These are phyloP conservation scores for Macrocentrus cingulum DNA, from an alignment of 1,140 invertebrate genomes.

Conservation along the genomic window DNA sequence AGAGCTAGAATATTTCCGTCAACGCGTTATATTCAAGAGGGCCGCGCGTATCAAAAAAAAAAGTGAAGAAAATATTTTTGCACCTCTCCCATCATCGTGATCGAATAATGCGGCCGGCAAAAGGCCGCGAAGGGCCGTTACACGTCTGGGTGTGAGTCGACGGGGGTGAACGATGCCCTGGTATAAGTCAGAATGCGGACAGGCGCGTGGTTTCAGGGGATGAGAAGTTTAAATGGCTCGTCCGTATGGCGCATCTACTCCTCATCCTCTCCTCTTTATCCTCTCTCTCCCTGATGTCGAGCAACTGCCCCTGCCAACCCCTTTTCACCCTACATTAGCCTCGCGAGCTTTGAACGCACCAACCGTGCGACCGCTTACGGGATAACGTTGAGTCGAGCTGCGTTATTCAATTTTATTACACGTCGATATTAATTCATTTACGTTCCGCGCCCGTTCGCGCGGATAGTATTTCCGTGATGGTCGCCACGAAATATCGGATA, in stretches of 20 bases:
- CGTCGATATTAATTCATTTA: slow-evolving; percentile 30
- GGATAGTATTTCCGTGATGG: slow-evolving; percentile 25
- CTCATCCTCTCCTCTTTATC: slow-evolving; percentile 38
- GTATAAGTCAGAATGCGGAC: slow-evolving; percentile 61
- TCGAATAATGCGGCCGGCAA: slow-evolving; percentile 3
- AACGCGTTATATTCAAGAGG: slow-evolving; percentile 11
- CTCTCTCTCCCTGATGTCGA: slow-evolving; percentile 3
- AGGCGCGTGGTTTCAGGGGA: slow-evolving; percentile 53
- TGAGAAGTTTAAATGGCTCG: slow-evolving; percentile 61
- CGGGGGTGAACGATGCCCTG: slow-evolving; percentile 55
- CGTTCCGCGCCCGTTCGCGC: slow-evolving; percentile 23
- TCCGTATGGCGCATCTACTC: slow-evolving; percentile 58
- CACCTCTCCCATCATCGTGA: neutral
- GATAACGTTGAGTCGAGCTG: slow-evolving; percentile 22
- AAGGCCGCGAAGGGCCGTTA: slow-evolving; percentile 1
- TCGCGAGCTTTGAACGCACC: slow-evolving; percentile 29
- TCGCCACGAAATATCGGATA: slow-evolving; percentile 15
- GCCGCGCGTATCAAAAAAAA: slow-evolving; percentile 1
- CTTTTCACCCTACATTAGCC: slow-evolving; percentile 34
- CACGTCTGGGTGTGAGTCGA: neutral
- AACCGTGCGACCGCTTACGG: slow-evolving; percentile 18
- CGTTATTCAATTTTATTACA: slow-evolving; percentile 31
- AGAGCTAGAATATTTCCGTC: too few species aligned
- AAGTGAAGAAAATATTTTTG: neutral
- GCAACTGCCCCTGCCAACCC: slow-evolving; percentile 25